Evolutionary conservation across 2,113 vertebrate genomes (phyloP), one percentile per base, ranked within the genome.

Genomic region (Myanophis thanlyinensis): DNA sequence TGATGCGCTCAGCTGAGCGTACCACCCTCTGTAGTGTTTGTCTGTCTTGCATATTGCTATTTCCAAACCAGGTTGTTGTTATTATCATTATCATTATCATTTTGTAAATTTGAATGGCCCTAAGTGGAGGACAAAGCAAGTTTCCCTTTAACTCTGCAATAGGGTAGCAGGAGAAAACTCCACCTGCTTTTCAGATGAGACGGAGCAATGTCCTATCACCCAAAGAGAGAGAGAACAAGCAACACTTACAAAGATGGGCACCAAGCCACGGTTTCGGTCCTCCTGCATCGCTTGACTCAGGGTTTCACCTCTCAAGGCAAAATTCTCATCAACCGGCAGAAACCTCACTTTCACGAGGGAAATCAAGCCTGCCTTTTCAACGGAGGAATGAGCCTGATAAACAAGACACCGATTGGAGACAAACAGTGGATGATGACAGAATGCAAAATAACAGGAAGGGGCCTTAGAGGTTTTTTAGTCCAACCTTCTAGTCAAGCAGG

Each of bases 361-460:
- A 97, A 99, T 99, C 95, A 99, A 97, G 13, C 99, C 98, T 30
- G 98, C 99, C 94, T 99, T 99, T 97, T 99, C 99, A 40, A 99
- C 98, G 0, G 99, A 99, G 22, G 99, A 99, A 95, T 99, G 99
- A 73, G 99, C 99, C 99, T 99, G 90, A 22, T 92, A 73, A 88
- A 92, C 46, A 23, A 62, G 62, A 88, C 92, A 44, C 18, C 30
- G 46, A 30, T 59, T 49, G 12, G 25, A 25, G 51, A 46, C 20
- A 89, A 0, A 85, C 30, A 49, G 1, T n/a, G 4, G 13, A 23
- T 87, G 27, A 22, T 13, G 12, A 15, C 59, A 67, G 59, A 67
- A 67, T 15, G 12, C 30, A 67, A 30, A 15, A 62, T 30, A 62
- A 62, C 56, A 62, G 56, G 27, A 62, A 62, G 30, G 59, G 1